Conservation (phyloP, 2,113 vertebrate species). For the Petromus typicus region DNA sequence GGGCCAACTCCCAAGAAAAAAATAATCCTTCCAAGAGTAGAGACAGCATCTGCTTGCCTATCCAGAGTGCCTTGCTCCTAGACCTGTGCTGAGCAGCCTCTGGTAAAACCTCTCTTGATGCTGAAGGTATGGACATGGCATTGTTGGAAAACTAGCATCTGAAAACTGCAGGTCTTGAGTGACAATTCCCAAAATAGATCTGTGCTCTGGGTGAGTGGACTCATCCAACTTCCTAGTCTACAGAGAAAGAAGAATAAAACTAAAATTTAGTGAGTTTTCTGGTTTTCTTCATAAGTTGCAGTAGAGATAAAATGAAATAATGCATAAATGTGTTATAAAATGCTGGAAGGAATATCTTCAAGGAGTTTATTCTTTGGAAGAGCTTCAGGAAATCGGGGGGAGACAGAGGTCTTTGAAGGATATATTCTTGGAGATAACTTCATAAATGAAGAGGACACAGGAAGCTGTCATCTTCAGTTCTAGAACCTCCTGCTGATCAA, state of each 20-base stretch:
- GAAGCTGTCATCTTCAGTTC: background rate
- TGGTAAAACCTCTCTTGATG: background rate
- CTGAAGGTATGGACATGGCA: background rate
- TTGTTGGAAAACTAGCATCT: background rate
- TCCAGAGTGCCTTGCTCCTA: background rate
- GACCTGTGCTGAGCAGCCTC: background rate
- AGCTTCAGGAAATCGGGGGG: background rate
- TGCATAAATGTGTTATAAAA: background rate
- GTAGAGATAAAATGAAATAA: background rate
- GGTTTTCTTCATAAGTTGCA: background rate
- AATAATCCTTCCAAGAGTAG: background rate
- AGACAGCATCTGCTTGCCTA: background rate
- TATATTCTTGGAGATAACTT: background rate
- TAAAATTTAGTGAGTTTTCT: background rate
- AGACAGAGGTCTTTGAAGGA: background rate
- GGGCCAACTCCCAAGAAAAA: background rate
- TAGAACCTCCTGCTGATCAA: background rate
- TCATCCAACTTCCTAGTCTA: background rate
- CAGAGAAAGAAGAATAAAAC: slow-evolving; percentile 2
- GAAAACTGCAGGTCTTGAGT: background rate
- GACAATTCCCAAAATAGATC: background rate
- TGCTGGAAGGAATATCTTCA: background rate
- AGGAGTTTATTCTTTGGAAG: background rate
- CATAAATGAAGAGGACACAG: background rate
- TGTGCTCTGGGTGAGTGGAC: background rate